Conservation (phyloP, 2,888 invertebrate species). For the Isoperla grammatica region DNA sequence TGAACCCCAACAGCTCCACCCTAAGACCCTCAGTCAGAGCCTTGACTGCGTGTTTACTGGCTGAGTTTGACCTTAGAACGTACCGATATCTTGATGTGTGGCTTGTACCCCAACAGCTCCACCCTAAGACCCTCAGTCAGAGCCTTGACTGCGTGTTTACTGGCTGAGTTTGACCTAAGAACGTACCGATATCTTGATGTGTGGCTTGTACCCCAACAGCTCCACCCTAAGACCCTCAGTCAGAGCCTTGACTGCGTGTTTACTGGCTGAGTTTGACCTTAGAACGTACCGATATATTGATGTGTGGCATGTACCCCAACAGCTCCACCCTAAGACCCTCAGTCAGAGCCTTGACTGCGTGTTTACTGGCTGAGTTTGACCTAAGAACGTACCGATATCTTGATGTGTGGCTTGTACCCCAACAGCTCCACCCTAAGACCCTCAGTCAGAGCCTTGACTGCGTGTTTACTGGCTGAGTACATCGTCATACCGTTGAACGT, state of each 20-base stretch:
- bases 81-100: too few relatives aligned
- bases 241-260: constrained; percentile 46
- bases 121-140: constrained; percentile 45
- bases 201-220: too few relatives aligned
- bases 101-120: constrained; percentile 41
- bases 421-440: constrained; percentile 44
- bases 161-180: too few relatives aligned
- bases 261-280: constrained; percentile 49
- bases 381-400: constrained; percentile 35
- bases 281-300: too few relatives aligned
- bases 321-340: constrained; percentile 45
- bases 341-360: constrained; percentile 45
- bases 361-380: constrained; percentile 45
- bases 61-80: too few relatives aligned
- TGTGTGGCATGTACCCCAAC: too few relatives aligned
- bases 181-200: too few relatives aligned
- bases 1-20: constrained; percentile 41
- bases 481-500: constrained; percentile 26
- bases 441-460: constrained; percentile 45
- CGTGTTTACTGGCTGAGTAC: constrained; percentile 49
- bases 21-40: constrained; percentile 45
- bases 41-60: constrained; percentile 47
- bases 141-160: constrained; percentile 47
- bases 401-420: constrained; percentile 37
- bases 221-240: constrained; percentile 45